Evolutionary conservation across 2,888 invertebrate genomes (phyloP), one percentile per base, ranked within the genome.

Genomic region (Oithona nana): DNA sequence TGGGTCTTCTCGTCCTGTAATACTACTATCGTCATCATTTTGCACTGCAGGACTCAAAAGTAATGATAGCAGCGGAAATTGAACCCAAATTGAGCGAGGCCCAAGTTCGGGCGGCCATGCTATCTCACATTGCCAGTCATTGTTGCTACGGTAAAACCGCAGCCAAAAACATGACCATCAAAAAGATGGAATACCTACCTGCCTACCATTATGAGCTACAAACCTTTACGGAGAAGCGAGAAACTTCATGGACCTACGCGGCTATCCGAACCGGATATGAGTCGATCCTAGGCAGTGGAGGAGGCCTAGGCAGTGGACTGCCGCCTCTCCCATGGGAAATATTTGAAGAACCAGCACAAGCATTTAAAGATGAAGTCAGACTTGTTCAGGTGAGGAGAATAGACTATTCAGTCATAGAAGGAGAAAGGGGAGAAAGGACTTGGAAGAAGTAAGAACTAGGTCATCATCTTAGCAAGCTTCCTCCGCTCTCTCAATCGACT

Each of bases 181-280:
- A 70, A n/a, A 75, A 74, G 62, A 72, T 78, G 28, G 69, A 72
- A 51, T 73, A 75, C 63, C 71, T 73, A 24, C 74, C 73, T 64
- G 76, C 77, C 54, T 77, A 75, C 67, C 77, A 77, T 69, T 78
- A 78, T 67, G 73, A 75, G 28, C 68, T 78, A 64, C 76, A 78
- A 68, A 77, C 76, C 8, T 77, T 75, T 68, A 75, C 75, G 3
- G 78, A 78, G 68, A 73, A 73, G 51, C 70, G 78, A 50, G 73
- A 75, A 64, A 76, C 76, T 4, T 69, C 73, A n/a, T 78, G 77
- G 77, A 71, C 75, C 1, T 75, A 72, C 69, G 72, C 73, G 60
- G 76, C 78, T 1, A 20, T 59, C 1, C 22, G 26, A 22, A 20
- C 20, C 24, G 54, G 22, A 3, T 54, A 54, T 26, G 54, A 54